Conservation (phyloP, 2,113 vertebrate genomes). For the Gasterosteus aculeatus region DNA sequence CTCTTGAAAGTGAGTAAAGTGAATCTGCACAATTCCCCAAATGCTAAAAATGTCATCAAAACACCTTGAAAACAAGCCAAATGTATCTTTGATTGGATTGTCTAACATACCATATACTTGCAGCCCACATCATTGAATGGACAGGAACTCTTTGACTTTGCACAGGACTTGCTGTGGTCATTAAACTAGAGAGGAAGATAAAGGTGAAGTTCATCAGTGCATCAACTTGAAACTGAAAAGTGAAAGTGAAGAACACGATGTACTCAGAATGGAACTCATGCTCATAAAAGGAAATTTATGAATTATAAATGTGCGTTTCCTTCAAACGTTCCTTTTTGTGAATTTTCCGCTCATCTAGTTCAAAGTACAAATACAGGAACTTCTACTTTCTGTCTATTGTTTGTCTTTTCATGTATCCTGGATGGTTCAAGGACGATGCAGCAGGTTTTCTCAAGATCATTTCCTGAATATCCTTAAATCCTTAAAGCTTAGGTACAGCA, state of each 20-base stretch:
- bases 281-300: neutral
- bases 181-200: slow-evolving; percentile 78
- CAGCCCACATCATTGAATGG: slow-evolving; percentile 87
- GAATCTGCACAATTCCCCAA: neutral
- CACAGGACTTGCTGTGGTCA: slow-evolving; percentile 85
- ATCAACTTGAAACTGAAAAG: slow-evolving; percentile 16
- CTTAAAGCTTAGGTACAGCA: neutral
- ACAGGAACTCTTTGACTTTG: slow-evolving; percentile 85
- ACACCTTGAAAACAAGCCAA: neutral
- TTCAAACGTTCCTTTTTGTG: neutral
- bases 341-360: neutral
- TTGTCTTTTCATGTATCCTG: neutral
- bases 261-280: slow-evolving; percentile 28
- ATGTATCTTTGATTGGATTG: neutral
- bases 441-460: neutral
- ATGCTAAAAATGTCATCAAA: neutral
- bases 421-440: neutral
- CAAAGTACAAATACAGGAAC: neutral
- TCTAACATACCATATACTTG: slow-evolving; percentile 70
- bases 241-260: slow-evolving; percentile 13
- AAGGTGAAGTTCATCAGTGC: neutral
- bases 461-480: neutral
- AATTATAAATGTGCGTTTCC: neutral
- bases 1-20: neutral
- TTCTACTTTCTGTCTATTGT: neutral